phyloP scores from a whole-genome alignment of 2,113 vertebrate species.

The Tonatia bakeri region DNA sequence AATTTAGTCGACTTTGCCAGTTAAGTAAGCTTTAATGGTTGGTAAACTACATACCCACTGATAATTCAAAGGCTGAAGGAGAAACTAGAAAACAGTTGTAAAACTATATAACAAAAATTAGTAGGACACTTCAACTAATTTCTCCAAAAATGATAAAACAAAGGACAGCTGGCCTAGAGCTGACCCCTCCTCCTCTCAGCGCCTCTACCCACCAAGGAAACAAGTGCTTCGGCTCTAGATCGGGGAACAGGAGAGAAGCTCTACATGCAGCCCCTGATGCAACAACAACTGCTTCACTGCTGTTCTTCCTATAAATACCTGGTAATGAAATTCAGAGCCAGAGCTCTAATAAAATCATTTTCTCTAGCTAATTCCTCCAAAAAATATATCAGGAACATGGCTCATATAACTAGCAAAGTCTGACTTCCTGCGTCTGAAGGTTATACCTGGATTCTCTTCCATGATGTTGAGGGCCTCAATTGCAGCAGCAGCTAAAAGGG shows the following conservation, averaged over 20 bases:
- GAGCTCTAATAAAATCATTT: background rate
- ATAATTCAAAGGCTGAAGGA: background rate
- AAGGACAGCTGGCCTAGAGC: background rate
- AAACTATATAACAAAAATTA: background rate
- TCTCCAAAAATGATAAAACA: background rate
- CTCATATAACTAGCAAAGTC: fast-evolving
- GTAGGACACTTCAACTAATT: background rate
- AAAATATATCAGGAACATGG: background rate
- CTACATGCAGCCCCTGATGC: background rate
- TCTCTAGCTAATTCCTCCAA: background rate
- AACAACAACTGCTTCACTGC: background rate
- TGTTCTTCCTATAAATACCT: background rate
- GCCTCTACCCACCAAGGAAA: fast-evolving
- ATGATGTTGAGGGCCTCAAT: slow-evolving; percentile 97
- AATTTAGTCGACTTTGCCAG: background rate
- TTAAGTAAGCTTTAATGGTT: background rate
- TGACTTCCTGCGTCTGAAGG: background rate
- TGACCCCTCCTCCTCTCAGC: background rate
- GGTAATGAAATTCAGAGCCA: background rate
- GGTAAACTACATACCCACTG: background rate
- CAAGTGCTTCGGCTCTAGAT: background rate
- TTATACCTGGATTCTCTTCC: slow-evolving; percentile 95
- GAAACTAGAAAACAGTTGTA: background rate
- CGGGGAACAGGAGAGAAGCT: background rate
- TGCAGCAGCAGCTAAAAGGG: slow-evolving; percentile 93